These are phyloP conservation scores for Heliangelus exortis DNA, from an alignment of 2,797 vertebrate genomes.

Conservation along the genomic window DNA sequence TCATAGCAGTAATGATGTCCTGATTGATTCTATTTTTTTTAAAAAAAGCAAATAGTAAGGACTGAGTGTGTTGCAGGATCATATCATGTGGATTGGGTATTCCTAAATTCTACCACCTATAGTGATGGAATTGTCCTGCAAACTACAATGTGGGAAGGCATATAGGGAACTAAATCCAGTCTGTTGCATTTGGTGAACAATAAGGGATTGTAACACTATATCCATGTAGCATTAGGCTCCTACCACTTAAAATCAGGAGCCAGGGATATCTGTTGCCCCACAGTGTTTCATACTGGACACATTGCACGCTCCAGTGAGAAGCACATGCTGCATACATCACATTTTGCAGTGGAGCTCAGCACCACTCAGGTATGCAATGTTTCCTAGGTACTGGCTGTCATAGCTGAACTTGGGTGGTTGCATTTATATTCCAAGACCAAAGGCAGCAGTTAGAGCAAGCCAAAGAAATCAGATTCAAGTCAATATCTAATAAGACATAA, in stretches of 20 bases:
- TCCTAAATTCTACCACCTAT: background rate
- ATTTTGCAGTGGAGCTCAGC: background rate
- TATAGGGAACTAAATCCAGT: background rate
- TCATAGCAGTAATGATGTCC: background rate
- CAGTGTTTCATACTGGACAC: background rate
- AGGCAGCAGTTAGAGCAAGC: background rate
- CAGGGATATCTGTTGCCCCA: background rate
- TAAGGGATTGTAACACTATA: background rate
- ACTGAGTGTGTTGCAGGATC: background rate
- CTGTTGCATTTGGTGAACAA: background rate
- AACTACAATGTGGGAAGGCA: background rate
- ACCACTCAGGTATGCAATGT: background rate
- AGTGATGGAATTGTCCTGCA: background rate
- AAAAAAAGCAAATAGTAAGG: background rate
- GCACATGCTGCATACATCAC: background rate
- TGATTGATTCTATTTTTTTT: background rate
- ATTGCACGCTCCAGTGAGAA: rapidly evolving
- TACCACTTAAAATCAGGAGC: background rate
- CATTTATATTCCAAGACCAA: background rate
- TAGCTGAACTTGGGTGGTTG: background rate
- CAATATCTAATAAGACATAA: background rate
- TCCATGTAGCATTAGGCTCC: background rate
- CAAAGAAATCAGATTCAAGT: background rate
- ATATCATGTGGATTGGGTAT: background rate
- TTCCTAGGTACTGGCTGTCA: background rate